Evolutionary conservation across 2,113 vertebrate species (phyloP), one percentile per base, ranked within the genome.

Genomic region (Vidua macroura): DNA sequence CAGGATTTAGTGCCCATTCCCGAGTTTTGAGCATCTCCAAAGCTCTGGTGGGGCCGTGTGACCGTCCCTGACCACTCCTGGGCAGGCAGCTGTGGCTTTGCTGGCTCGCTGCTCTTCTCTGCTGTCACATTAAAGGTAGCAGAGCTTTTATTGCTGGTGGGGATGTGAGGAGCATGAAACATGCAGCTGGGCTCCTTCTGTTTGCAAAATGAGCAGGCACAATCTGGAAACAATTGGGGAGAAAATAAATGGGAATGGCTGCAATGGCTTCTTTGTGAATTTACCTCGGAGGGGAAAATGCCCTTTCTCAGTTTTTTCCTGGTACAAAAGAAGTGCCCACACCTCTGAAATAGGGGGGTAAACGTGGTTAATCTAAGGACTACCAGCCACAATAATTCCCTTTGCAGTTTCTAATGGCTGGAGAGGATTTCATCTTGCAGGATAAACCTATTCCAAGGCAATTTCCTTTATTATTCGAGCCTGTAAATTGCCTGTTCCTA

Each of bases 381-480:
- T 48, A 51, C 39, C 79, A 86, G 81, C n/a, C 59, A 55, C 74
- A 86, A 84, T 83, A 88, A 95, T 96, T 96, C 67, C 39, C 31
- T 82, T 66, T 35, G 67, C 83, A 80, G 37, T 68, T 95, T 79
- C 80, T 87, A 76, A 82, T 74, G 68, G 46, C 67, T 73, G 56
- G 35, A 80, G 69, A 80, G 48, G 84, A 66, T 93, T 96, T 91
- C 41, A 90, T 80, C 87, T 88, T 39, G 2, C 59, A 80, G 79
- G 64, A 75, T 49, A 80, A 89, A 96, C 75, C 63, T 56, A 76
- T 93, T 93, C 66, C 24, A 28, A 90, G 44, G 86, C 94, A 95
- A 97, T 95, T 96, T 93, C 93, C 84, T 89, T 77, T 73, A 81
- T 95, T 94, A 93, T 73, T 70, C 79, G 82, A 72, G 64, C 78